Base-by-base conservation (phyloP, 2,113 vertebrate species). In the Brachyistius frenatus region DNA sequence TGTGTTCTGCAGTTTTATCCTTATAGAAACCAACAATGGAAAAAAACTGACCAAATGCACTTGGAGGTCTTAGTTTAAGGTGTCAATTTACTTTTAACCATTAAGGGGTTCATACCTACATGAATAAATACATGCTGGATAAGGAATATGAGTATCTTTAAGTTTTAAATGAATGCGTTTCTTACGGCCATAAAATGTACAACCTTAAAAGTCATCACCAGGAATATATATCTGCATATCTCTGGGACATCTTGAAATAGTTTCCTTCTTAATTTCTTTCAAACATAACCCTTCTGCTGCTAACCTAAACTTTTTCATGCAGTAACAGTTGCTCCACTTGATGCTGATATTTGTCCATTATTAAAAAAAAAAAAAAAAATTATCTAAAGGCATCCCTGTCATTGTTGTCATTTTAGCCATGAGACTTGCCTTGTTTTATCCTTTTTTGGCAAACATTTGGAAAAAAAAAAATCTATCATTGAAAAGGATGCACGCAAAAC, bases 401-500 rank as follows among this genome's bases (percentile, higher is more conserved):
- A 11, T 11, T 13, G 9, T 44, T 44, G 41, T 44, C 13, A 44
- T 66, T 69, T 63, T 32, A 36, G 50, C 49, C 39, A 55, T 4
- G 66, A 65, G 33, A 76, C 30, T 46, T 13, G 3, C 13, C 10
- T 2, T 2, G 0, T 76, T 67, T 55, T 31, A 65, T 70, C 23
- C 39, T 39, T 0, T 16, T 41, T 16, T 41, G 16, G 36, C 36
- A 36, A 56, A 23, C n/a, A 7, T 52, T 15, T 5, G 46, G 13
- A 11, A 36, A 54, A 47, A 57, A 60, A 41, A 47, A 35, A 52
- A 55, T 60, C 44, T 8, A 23, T 30, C 61, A 46, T 41, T 76
- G 49, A 32, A 16, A 68, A 15, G 46, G 50, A 64, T 37, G 65
- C 23, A 53, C 73, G 57, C 63, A 71, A 82, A 84, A 62, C 33